Conservation (phyloP, 2,797 vertebrate species). For the Enoplosus armatus region DNA sequence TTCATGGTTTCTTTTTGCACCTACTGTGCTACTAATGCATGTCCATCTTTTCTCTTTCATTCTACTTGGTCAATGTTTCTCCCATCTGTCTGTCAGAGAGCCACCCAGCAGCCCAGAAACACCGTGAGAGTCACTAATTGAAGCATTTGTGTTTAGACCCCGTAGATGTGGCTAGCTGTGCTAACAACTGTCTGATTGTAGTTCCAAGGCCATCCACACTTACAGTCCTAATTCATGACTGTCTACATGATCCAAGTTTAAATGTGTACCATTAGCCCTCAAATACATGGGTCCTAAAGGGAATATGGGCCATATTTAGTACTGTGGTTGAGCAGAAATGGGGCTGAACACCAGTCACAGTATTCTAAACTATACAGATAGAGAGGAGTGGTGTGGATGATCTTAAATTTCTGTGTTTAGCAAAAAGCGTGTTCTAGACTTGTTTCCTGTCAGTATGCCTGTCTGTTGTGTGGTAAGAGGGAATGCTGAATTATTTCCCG, state of each 20-base stretch:
- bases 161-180: constrained; percentile 55
- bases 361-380: not conserved
- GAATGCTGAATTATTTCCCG: constrained; percentile 43
- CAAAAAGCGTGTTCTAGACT: not conserved
- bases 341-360: not conserved
- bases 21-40: constrained; percentile 57
- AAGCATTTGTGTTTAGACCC: constrained; percentile 56
- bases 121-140: constrained; percentile 74
- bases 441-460: constrained; percentile 25
- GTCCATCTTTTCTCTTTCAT: constrained; percentile 57
- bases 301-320: constrained; percentile 1
- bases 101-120: constrained; percentile 62
- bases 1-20: constrained; percentile 37
- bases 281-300: not conserved
- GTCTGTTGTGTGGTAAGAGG: constrained; percentile 8
- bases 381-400: constrained; percentile 53
- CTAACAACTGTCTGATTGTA: constrained; percentile 51
- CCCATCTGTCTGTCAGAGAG: constrained; percentile 71
- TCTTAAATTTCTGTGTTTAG: constrained; percentile 53
- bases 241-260: not conserved
- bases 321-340: not conserved
- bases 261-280: not conserved
- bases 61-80: constrained; percentile 55
- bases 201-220: constrained; percentile 64
- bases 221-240: not conserved